phyloP scores from a whole-genome alignment of 2,888 invertebrate species.

The Pomacea canaliculata region DNA sequence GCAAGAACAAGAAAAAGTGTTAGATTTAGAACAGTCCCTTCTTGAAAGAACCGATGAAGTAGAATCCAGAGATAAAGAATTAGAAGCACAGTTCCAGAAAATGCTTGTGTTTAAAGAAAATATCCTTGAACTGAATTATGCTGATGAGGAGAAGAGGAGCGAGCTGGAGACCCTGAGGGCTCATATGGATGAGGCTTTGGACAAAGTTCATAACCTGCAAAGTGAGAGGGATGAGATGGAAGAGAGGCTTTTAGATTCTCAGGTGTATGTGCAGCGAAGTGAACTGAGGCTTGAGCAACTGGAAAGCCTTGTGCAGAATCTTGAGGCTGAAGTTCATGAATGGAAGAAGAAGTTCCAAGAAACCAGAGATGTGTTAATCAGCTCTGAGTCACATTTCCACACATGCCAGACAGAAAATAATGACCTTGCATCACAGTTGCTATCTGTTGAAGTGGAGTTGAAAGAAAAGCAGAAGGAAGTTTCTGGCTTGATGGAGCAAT shows the following conservation, averaged over 20 bases:
- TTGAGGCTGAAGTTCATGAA: constrained; percentile 7
- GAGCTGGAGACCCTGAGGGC: constrained; percentile 9
- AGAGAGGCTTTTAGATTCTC: constrained; percentile 14
- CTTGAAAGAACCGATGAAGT: constrained; percentile 5
- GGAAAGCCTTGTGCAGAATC: constrained; percentile 15
- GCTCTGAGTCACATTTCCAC: constrained; percentile 15
- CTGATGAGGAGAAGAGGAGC: constrained; percentile 8
- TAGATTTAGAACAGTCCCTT: constrained; percentile 10
- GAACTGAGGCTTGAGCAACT: constrained; percentile 8
- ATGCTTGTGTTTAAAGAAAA: constrained; percentile 11
- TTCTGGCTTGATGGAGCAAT: constrained; percentile 1
- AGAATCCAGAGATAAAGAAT: constrained; percentile 9
- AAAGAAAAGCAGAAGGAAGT: background rate
- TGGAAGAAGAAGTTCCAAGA: constrained; percentile 19
- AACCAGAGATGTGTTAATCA: background rate
- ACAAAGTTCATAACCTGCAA: background rate
- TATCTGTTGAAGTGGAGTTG: constrained; percentile 1
- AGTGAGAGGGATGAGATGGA: constrained; percentile 11
- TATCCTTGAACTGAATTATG: background rate
- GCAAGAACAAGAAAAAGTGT: constrained; percentile 8
- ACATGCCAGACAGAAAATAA: constrained; percentile 3
- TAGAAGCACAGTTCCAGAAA: constrained; percentile 17
- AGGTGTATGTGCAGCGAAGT: constrained; percentile 6
- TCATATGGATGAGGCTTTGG: constrained; percentile 11
- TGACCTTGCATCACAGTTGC: constrained; percentile 6